Evolutionary conservation across 2,888 invertebrate genomes (phyloP), one percentile per base, ranked within the genome.

Genomic region (Hydrotaea diabolus): DNA sequence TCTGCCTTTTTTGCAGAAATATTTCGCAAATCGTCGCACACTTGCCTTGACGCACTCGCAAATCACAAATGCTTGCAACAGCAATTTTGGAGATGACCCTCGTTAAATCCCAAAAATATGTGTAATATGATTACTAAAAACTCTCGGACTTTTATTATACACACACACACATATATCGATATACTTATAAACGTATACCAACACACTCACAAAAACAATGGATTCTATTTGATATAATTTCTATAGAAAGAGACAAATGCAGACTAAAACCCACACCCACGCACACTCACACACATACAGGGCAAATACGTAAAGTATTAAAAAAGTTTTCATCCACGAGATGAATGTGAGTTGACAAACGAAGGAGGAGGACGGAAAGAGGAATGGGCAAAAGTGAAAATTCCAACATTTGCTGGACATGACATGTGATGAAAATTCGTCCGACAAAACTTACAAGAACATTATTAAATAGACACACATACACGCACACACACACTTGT

Each of bases 111-210:
- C 43, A 83, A 74, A 43, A 80, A 77, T 77, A 74, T 77, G n/a
- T 77, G 53, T 71, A 80, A 80, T 83, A 83, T 80, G 73, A 83
- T 83, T 80, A 83, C 74, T 43, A 75, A 77, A 69, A 77, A 83
- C 26, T 77, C 53, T 31, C 53, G 43, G 69, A 82, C 82, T 77
- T 77, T 64, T 73, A 75, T 17, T 46, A 66, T 36, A 66, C 43
- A 62, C 31, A 59, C 13, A 26, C 43, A 39, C 26, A 46, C 19
- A 74, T 23, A 36, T 11, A 49, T 21, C 23, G 17, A 19, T 11
- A 36, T 4, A 69, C 31, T 11, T n/a, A 19, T 13, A 39, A 21
- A 36, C 31, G 49, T 11, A 49, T 23, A 23, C 23, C 15, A 7
- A 36, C 2, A 69, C 31, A n/a, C 15, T 39, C 15, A 43, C 49